phyloP scores from a whole-genome alignment of 2,113 vertebrate species.

The Mormoops blainvillei region DNA sequence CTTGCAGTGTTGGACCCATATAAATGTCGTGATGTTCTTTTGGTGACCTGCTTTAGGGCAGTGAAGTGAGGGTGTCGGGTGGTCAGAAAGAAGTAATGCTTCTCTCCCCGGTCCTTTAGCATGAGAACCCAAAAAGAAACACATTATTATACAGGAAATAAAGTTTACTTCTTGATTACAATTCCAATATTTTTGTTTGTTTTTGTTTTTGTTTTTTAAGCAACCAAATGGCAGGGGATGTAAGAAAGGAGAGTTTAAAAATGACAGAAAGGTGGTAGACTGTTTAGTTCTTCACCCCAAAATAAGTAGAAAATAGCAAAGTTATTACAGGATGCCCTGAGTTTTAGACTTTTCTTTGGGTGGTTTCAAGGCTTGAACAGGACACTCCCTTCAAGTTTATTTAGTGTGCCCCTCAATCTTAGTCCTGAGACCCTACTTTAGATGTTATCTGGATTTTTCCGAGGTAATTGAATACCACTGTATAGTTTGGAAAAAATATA shows the following conservation, averaged over 20 bases:
- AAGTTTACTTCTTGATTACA: background rate
- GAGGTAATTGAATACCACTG: background rate
- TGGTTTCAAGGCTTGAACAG: background rate
- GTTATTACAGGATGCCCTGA: background rate
- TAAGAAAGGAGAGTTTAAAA: background rate
- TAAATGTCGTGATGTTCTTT: accelerated
- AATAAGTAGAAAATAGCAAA: background rate
- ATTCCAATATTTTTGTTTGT: background rate
- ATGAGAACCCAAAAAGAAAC: background rate
- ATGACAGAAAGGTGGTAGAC: background rate
- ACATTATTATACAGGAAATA: background rate
- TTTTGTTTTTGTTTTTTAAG: background rate
- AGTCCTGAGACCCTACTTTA: background rate
- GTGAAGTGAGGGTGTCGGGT: background rate
- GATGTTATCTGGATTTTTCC: conserved; percentile 8
- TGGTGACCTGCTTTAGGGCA: background rate
- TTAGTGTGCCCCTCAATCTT: background rate
- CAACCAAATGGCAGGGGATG: background rate
- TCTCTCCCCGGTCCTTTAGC: background rate
- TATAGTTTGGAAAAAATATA: conserved; percentile 33
- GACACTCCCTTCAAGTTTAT: background rate
- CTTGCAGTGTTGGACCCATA: accelerated
- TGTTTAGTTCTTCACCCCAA: background rate
- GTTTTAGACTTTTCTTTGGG: background rate
- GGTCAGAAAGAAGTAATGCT: background rate